These are phyloP conservation scores for Lontra canadensis DNA, from an alignment of 2,113 vertebrate species.

Conservation along the genomic window DNA sequence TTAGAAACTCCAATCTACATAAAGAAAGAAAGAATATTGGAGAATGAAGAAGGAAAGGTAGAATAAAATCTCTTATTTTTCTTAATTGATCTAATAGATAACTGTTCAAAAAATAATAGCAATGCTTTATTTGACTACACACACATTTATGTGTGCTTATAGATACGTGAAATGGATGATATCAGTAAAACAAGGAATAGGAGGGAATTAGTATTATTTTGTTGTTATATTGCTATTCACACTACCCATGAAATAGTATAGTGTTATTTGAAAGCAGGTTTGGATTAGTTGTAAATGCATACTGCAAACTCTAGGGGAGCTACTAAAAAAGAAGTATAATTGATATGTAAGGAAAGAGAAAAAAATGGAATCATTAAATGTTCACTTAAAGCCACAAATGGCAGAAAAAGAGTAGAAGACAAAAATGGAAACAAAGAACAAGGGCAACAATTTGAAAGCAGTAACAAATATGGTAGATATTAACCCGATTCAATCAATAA, in stretches of 20 bases:
- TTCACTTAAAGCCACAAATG: background rate
- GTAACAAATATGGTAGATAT: background rate
- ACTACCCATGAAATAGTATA: background rate
- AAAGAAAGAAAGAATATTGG: background rate
- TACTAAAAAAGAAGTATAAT: background rate
- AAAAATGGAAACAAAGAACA: background rate
- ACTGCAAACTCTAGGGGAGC: background rate
- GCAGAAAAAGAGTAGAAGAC: background rate
- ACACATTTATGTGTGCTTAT: background rate
- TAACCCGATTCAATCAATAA: background rate
- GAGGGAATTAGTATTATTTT: background rate
- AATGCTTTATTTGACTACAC: background rate
- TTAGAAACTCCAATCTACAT: background rate
- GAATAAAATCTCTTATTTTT: background rate
- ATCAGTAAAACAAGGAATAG: background rate
- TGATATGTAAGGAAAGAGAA: background rate
- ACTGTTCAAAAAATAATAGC: background rate
- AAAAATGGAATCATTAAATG: background rate
- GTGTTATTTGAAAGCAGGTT: background rate
- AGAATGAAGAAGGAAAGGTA: background rate
- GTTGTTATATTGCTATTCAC: background rate
- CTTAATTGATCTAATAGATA: background rate
- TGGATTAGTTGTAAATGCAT: background rate
- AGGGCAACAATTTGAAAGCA: background rate
- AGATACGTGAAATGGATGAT: background rate